Evolutionary conservation across 2,113 vertebrate species (phyloP).

Genomic region (Ptilorrhoa leucosticta): DNA sequence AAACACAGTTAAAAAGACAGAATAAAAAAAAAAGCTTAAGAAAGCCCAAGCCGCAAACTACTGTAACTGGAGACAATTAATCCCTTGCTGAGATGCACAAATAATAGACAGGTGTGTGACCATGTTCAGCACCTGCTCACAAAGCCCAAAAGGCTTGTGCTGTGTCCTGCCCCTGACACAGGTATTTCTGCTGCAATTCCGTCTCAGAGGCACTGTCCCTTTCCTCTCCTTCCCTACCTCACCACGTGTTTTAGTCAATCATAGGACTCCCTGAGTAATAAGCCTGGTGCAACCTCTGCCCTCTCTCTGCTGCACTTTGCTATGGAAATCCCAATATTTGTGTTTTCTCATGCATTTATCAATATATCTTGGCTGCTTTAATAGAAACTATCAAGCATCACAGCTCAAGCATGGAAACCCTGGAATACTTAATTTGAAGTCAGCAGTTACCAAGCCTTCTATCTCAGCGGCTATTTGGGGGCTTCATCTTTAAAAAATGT

Average conservation of each 20-base stretch:
- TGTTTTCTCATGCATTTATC: not conserved
- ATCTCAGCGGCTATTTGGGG: not conserved
- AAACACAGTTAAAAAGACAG: not conserved
- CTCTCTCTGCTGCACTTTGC: not conserved
- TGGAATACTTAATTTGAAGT: not conserved
- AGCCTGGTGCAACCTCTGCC: not conserved
- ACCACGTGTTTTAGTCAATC: not conserved
- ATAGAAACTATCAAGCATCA: not conserved
- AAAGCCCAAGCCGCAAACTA: not conserved
- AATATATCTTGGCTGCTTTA: not conserved
- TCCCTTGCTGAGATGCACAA: not conserved
- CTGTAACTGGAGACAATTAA: not conserved
- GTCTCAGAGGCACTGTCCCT: not conserved
- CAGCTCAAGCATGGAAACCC: not conserved
- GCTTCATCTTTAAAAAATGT: not conserved
- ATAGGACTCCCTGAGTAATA: not conserved
- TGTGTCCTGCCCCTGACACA: not conserved
- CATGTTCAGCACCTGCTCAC: not conserved
- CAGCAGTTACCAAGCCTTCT: not conserved
- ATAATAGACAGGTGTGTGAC: not conserved
- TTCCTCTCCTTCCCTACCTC: not conserved
- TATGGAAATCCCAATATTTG: not conserved
- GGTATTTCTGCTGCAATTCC: not conserved
- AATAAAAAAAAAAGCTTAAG: not conserved
- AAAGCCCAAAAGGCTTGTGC: not conserved